These are phyloP conservation scores for Caenorhabditis remanei DNA, from an alignment of 1,140 invertebrate genomes.

Conservation along the genomic window DNA sequence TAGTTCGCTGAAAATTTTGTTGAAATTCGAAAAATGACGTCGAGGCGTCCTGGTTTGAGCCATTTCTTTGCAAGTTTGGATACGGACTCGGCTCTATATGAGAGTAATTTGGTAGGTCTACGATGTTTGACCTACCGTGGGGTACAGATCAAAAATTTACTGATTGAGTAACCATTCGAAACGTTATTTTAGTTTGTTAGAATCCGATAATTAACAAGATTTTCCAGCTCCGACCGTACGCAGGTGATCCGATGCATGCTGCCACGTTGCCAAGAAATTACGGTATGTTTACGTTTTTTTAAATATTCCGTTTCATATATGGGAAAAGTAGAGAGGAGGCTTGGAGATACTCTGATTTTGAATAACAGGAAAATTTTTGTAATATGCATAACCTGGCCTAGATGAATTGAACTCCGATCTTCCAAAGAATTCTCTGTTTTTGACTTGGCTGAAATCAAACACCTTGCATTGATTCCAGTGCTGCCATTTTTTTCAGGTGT, in stretches of 20 bases:
- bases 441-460: too few species aligned
- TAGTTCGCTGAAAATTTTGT: neutral
- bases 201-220: too few species aligned
- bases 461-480: too few species aligned
- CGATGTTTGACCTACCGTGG: neutral
- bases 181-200: too few species aligned
- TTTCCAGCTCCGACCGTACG: slow-evolving; percentile 33
- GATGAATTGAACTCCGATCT: too few species aligned
- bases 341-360: too few species aligned
- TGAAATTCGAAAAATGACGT: neutral
- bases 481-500: too few species aligned
- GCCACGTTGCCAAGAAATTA: slow-evolving; percentile 29
- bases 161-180: neutral
- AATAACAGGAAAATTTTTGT: too few species aligned
- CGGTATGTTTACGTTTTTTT: neutral
- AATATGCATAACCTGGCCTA: too few species aligned
- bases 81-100: slow-evolving; percentile 4
- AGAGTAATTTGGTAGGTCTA: slow-evolving; percentile 24
- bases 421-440: too few species aligned
- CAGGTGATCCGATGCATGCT: slow-evolving; percentile 16
- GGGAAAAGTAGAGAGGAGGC: too few species aligned
- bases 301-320: neutral
- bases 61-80: slow-evolving; percentile 7
- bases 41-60: neutral
- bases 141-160: neutral